Percentiles rank a stretch among this genome's conserved stretches.
Conservation (phyloP, 2,888 invertebrate genomes). For the Lordiphosa fenestrarum region DNA sequence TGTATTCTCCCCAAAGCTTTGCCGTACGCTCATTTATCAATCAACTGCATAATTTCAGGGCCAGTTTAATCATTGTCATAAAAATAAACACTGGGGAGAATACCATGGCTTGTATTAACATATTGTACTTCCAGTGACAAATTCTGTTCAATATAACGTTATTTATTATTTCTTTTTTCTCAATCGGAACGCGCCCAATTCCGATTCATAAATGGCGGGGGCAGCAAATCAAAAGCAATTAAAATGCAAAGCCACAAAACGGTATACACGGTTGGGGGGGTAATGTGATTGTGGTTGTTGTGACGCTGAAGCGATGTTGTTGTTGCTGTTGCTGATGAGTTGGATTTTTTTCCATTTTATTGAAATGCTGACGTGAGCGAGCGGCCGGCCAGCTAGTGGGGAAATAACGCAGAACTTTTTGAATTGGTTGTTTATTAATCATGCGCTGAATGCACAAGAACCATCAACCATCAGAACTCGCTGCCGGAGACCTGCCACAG, state of each 20-base stretch:
- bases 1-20: too few species aligned
- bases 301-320: slow-evolving; percentile 37
- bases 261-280: slow-evolving; percentile 2
- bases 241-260: slow-evolving; percentile 66
- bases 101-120: too few species aligned
- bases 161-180: slow-evolving; percentile 33
- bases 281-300: slow-evolving; percentile 23
- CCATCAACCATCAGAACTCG: neutral
- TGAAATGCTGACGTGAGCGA: slow-evolving; percentile 63
- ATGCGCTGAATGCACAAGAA: slow-evolving; percentile 55
- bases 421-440: slow-evolving; percentile 54
- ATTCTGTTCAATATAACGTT: neutral
- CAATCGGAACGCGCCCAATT: slow-evolving; percentile 56
- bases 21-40: too few species aligned
- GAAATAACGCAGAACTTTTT: slow-evolving; percentile 35
- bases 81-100: too few species aligned
- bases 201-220: slow-evolving; percentile 56
- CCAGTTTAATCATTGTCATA: too few species aligned
- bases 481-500: slow-evolving; percentile 44
- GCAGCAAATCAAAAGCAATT: slow-evolving; percentile 61
- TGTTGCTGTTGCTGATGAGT: slow-evolving; percentile 55
- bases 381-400: slow-evolving; percentile 36
- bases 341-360: slow-evolving; percentile 43
- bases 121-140: too few species aligned
- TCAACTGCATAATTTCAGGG: too few species aligned